Evolutionary conservation across 2,888 invertebrate genomes (phyloP).

Genomic region (Lasius fuliginosus): DNA sequence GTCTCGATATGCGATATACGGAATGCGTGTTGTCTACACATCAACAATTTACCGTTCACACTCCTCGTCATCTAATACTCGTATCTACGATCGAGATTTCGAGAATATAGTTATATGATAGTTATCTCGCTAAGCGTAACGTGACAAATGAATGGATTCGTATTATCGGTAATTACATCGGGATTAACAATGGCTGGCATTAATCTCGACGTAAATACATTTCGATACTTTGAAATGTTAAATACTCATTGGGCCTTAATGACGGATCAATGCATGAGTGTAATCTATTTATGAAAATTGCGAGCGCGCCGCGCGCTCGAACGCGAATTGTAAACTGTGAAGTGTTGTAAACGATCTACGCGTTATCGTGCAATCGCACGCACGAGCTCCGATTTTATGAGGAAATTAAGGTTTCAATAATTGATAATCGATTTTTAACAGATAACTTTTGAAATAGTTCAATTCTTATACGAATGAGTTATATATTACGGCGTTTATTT

Average conservation of each 20-base stretch:
- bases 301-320: conserved; percentile 31
- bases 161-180: conserved; percentile 71
- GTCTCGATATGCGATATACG: conserved; percentile 26
- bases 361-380: conserved; percentile 31
- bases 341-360: conserved; percentile 35
- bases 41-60: neutral
- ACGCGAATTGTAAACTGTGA: conserved; percentile 32
- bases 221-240: conserved; percentile 68
- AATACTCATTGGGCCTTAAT: conserved; percentile 66
- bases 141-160: conserved; percentile 65
- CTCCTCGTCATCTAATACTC: conserved; percentile 18
- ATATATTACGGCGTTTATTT: conserved; percentile 24
- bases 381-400: conserved; percentile 1
- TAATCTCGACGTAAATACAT: conserved; percentile 67
- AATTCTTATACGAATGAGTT: neutral
- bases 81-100: conserved; percentile 50
- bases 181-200: conserved; percentile 61
- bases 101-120: conserved; percentile 62
- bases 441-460: conserved; percentile 8
- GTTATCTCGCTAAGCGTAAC: conserved; percentile 54
- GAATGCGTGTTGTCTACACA: neutral
- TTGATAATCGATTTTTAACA: conserved; percentile 22
- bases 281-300: conserved; percentile 69
- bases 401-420: conserved; percentile 29
- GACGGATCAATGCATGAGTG: conserved; percentile 67